Evolutionary conservation across 2,888 invertebrate genomes (phyloP).

Genomic region (Cyaniris semiargus): DNA sequence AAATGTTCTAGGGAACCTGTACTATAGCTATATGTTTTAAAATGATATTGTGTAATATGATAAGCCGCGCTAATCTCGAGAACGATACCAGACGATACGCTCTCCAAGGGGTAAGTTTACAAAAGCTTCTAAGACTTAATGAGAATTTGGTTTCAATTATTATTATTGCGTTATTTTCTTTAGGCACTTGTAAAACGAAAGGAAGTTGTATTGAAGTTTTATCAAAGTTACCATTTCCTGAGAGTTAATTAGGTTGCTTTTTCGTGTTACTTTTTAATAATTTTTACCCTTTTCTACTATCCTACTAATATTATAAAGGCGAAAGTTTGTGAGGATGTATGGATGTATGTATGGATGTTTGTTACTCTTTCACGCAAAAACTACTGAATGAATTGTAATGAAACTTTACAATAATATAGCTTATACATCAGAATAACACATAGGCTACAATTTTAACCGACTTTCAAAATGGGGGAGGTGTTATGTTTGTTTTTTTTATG

Average conservation of each 20-base stretch:
- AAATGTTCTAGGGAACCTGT: too few relatives aligned
- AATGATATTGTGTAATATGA: conserved; percentile 15
- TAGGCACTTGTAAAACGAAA: not conserved
- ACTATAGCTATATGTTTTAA: not conserved
- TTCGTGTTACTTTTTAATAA: not conserved
- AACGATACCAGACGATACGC: too few relatives aligned
- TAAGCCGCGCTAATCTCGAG: conserved; percentile 1
- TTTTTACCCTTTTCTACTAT: not conserved
- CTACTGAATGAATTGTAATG: too few relatives aligned
- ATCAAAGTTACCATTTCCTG: not conserved
- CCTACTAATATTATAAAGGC: too few relatives aligned
- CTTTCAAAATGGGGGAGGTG: too few relatives aligned
- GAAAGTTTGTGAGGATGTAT: too few relatives aligned
- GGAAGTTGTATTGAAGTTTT: not conserved
- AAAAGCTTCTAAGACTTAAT: conserved; percentile 24
- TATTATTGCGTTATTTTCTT: conserved; percentile 7
- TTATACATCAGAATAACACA: too few relatives aligned
- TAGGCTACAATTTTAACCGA: too few relatives aligned
- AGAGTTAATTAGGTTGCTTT: not conserved
- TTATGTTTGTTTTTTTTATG: too few relatives aligned
- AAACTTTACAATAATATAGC: too few relatives aligned
- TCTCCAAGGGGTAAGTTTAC: conserved; percentile 10
- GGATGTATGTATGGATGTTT: too few relatives aligned
- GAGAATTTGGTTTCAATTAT: conserved; percentile 14
- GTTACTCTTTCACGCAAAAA: too few relatives aligned